Evolutionary conservation across 2,888 invertebrate genomes (phyloP).

Genomic region (Toxonevra muliebris): DNA sequence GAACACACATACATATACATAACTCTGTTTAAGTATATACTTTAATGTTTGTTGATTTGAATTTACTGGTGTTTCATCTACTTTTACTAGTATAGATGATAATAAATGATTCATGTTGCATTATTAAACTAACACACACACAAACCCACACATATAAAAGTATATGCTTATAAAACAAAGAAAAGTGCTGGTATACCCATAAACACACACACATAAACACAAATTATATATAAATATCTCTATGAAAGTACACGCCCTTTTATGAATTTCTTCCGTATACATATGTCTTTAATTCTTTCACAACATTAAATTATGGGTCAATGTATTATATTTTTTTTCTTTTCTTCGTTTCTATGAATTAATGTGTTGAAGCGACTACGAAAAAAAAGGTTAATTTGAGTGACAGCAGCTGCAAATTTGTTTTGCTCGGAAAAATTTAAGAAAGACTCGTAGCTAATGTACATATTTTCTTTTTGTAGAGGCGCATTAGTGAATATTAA

Average conservation of each 20-base stretch:
- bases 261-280: no score
- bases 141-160: slow-evolving; percentile 22
- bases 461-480: no score
- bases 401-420: no score
- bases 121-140: slow-evolving; percentile 49
- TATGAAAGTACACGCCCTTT: no score
- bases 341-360: no score
- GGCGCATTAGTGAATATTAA: no score
- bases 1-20: slow-evolving; percentile 1
- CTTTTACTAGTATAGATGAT: slow-evolving; percentile 32
- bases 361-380: no score
- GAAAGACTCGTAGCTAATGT: no score
- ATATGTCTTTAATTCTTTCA: slow-evolving; percentile 15
- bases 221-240: background rate
- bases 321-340: slow-evolving; percentile 28
- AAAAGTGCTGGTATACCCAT: no score
- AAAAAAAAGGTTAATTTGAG: no score
- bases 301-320: slow-evolving; percentile 43
- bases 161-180: background rate
- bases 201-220: background rate
- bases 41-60: slow-evolving; percentile 4
- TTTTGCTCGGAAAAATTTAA: no score
- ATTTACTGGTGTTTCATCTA: no score
- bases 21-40: slow-evolving; percentile 1
- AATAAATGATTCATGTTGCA: slow-evolving; percentile 52